A percentile compares a stretch with the other conserved stretches of the same genome.
Conservation (phyloP, 2,888 invertebrate genomes). For the Theodoxus fluviatilis region DNA sequence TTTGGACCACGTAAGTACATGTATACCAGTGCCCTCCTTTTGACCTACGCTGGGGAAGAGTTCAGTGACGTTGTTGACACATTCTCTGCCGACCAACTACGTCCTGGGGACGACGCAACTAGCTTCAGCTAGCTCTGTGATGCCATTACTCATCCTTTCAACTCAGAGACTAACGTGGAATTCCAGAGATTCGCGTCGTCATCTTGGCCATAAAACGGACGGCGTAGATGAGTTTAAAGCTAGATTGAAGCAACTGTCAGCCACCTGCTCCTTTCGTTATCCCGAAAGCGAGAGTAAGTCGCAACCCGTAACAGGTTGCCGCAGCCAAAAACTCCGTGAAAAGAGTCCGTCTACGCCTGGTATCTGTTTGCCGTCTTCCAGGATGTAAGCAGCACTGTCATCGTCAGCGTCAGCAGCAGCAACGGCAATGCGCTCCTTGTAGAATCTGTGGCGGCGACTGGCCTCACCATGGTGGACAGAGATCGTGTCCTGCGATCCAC, state of each 20-base stretch:
- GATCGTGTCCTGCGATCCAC: not conserved
- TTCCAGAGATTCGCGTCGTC: constrained; percentile 12
- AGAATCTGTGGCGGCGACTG: not conserved
- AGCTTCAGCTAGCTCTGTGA: not conserved
- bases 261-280: not conserved
- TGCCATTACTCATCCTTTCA: not conserved
- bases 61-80: constrained; percentile 16
- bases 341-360: not conserved
- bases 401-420: no score
- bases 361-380: not conserved
- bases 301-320: not conserved
- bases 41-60: constrained; percentile 6
- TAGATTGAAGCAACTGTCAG: not conserved
- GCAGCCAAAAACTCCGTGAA: not conserved
- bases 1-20: no score
- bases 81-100: not conserved
- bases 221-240: not conserved
- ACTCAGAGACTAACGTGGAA: not conserved
- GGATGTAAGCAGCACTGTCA: no score
- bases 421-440: not conserved
- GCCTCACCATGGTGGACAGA: no score
- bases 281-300: not conserved
- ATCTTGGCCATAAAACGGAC: not conserved
- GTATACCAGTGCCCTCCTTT: not conserved
- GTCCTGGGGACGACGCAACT: not conserved